These are phyloP conservation scores for Andrena bucephala DNA, from an alignment of 2,888 invertebrate genomes.

Conservation along the genomic window DNA sequence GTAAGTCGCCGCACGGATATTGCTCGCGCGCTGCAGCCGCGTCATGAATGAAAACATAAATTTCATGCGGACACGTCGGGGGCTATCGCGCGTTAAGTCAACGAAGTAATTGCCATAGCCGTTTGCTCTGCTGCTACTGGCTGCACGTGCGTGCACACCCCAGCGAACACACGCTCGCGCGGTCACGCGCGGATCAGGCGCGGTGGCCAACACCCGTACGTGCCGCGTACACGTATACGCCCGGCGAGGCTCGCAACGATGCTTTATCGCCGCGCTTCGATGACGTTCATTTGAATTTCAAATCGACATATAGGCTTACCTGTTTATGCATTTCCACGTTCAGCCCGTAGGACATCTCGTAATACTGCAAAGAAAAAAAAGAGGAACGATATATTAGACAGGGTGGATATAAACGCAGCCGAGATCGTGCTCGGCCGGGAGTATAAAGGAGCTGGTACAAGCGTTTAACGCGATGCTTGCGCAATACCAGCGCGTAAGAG, in stretches of 20 bases:
- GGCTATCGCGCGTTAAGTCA: conserved; percentile 63
- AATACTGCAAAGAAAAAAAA: conserved; percentile 91
- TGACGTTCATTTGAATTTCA: conserved; percentile 61
- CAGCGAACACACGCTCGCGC: background rate
- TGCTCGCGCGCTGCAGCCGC: conserved; percentile 35
- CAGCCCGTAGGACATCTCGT: conserved; percentile 99
- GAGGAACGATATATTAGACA: conserved; percentile 55
- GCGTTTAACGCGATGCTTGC: conserved; percentile 46
- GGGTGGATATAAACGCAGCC: conserved; percentile 36
- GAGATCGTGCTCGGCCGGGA: background rate
- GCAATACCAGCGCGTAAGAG: conserved; percentile 7
- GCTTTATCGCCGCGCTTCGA: conserved; percentile 42
- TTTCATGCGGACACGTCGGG: conserved; percentile 55
- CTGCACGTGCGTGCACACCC: conserved; percentile 34
- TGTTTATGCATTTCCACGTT: conserved; percentile 99
- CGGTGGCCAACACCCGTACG: no score
- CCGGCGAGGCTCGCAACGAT: background rate
- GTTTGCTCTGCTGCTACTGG: conserved; percentile 21
- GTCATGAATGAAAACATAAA: conserved; percentile 63
- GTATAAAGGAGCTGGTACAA: conserved; percentile 43
- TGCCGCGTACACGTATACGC: background rate
- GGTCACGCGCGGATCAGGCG: background rate
- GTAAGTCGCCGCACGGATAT: conserved; percentile 66
- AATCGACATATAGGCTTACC: conserved; percentile 86
- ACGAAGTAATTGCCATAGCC: conserved; percentile 63